Base-by-base conservation (phyloP, 37 sponge, comb jelly and placozoan species). In the Diacarnus erythraeanus region DNA sequence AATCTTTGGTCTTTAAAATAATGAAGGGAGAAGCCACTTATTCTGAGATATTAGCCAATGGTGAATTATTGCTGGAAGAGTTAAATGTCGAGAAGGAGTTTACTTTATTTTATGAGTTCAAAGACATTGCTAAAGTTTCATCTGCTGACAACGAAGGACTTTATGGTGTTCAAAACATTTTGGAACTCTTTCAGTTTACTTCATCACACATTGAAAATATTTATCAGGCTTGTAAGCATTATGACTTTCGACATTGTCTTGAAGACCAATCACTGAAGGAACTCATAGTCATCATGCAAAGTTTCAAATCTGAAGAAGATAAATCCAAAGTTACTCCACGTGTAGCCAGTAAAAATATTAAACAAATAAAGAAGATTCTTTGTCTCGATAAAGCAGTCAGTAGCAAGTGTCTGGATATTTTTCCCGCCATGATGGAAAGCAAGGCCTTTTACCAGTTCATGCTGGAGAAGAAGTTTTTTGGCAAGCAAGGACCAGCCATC, bases 161-260 rank as follows among this genome's bases (percentile, higher is more conserved):
- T 44, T 61, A 42, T 33, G 84, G 70, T 29, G 74, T 89, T n/a
- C 34, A 41, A 38, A 76, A 72, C 34, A 83, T 89, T 40, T 54
- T 89, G 61, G 67, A 89, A 65, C 69, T 89, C 37, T 77, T 83
- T 57, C 84, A 89, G 80, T 89, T 76, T 71, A 83, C 77, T 1
- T 36, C 41, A 0, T 41, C 54, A 0, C 84, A 89, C 70, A 78
- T 89, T 68, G 51, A 64, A 20, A 79, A 57, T 57, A 89, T 89
- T 18, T 38, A 35, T 74, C 18, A 20, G 66, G 84, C 79, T 20
- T 89, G 84, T 79, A 63, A 67, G 0, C 89, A 89, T 75, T 89
- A 79, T n/a, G 38, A 79, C 8, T 61, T 89, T 2, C 10, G 60
- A 17, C 63, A 69, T 1, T 89, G 89, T 35, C 60, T 74, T 25